Evolutionary conservation across 2,113 vertebrate genomes (phyloP), one percentile per base, ranked within the genome.

Genomic region (Engraulis encrasicolus): DNA sequence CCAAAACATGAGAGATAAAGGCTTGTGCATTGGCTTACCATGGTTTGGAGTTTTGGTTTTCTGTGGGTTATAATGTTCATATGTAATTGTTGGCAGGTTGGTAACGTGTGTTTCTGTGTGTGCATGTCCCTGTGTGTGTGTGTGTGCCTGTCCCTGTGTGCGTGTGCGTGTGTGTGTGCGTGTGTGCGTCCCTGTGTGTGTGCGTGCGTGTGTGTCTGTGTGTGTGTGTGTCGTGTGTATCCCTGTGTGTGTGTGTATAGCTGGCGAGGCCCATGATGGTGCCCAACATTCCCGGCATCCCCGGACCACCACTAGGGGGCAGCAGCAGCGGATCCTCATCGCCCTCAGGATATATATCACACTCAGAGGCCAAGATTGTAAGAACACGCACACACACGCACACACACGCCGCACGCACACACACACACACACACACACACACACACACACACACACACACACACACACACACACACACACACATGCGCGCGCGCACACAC

Each of bases 211-310:
- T 45, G 40, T 45, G 40, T 79, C 37, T 82, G 48, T 80, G 85
- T 34, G 19, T 19, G 48, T 82, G 11, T 20, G 5, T 19, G 45
- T 36, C 4, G 31, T 23, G 11, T 52, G 79, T 20, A 27, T 78
- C 48, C 48, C 12, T 71, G 78, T 82, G 23, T 50, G 34, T 82
- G 81, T 87, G 74, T 84, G 85, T 77, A 0, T 85, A 99, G 98
- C 92, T 99, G 93, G 97, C 96, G 9, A 96, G 98, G 91, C 97
- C 97, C 1, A 88, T 99, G 91, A 95, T 99, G 96, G 96, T 99
- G 91, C 98, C 98, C 71, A 98, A 99, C 95, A 96, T 99, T 95
- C 98, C 98, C 23, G 98, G 98, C 52, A 99, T 99, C 85, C 98
- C 98, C 34, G 98, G 98, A 66, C 98, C 98, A 40, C 97, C 98